phyloP scores from a whole-genome alignment of 2,888 invertebrate genomes.

The Tenthredo mesomela region DNA sequence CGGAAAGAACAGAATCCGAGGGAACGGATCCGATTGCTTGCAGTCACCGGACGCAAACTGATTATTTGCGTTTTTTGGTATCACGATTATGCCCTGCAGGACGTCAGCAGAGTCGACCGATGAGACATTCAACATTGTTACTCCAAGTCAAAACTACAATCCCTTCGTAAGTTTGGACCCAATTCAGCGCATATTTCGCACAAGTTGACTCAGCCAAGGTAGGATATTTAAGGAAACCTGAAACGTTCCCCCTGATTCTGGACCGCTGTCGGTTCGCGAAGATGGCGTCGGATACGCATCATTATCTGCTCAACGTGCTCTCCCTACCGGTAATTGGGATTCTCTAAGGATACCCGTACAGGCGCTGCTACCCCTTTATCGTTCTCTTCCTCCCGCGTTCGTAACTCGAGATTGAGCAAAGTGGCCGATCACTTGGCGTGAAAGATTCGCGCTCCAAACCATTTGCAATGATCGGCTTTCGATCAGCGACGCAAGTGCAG shows the following conservation, averaged over 20 bases:
- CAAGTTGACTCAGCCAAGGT: background rate
- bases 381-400: background rate
- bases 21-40: background rate
- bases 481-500: background rate
- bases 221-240: background rate
- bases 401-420: background rate
- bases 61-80: background rate
- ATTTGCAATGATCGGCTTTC: conserved; percentile 5
- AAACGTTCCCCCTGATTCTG: conserved; percentile 20
- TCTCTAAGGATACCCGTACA: conserved; percentile 21
- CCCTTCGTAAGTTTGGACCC: background rate
- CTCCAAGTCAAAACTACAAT: background rate
- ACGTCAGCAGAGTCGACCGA: background rate
- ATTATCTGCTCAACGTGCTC: conserved; percentile 33
- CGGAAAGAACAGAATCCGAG: background rate
- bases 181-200: background rate
- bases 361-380: conserved; percentile 24
- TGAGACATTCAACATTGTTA: background rate
- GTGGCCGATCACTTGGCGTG: conserved; percentile 19
- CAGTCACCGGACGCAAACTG: background rate
- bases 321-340: conserved; percentile 34
- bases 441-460: conserved; percentile 21
- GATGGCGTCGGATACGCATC: conserved; percentile 31
- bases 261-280: background rate
- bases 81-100: background rate